phyloP scores from a whole-genome alignment of 1,140 invertebrate genomes.

The Brachionus angularis region DNA sequence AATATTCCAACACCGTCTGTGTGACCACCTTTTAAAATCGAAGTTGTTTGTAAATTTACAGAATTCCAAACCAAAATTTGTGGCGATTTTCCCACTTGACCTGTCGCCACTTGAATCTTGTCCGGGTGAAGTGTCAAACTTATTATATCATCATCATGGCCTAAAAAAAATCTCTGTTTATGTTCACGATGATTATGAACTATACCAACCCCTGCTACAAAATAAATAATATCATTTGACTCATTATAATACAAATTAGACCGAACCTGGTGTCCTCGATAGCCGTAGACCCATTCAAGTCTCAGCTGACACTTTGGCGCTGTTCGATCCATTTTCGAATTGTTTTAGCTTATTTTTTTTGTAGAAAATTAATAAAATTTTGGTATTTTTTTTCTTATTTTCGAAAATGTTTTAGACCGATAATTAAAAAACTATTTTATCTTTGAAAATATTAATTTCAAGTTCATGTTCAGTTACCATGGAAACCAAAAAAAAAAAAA shows the following conservation, averaged over 20 bases:
- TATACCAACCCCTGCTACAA: slow-evolving; percentile 58
- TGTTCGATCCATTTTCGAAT: slow-evolving; percentile 38
- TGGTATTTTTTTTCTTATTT: too few species aligned
- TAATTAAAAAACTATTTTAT: too few species aligned
- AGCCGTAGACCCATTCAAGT: slow-evolving; percentile 59
- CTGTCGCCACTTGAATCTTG: slow-evolving; percentile 54
- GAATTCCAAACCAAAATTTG: slow-evolving; percentile 58
- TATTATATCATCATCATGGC: slow-evolving; percentile 59
- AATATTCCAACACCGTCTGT: slow-evolving; percentile 53
- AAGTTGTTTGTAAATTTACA: slow-evolving; percentile 49
- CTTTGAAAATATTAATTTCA: too few species aligned
- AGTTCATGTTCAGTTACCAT: too few species aligned
- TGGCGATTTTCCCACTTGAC: slow-evolving; percentile 56
- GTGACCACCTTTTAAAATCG: slow-evolving; percentile 56
- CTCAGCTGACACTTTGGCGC: slow-evolving; percentile 39
- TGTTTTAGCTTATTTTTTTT: not conserved
- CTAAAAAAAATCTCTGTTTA: slow-evolving; percentile 56
- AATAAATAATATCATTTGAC: slow-evolving; percentile 56
- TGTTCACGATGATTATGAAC: slow-evolving; percentile 54
- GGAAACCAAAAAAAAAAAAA: too few species aligned
- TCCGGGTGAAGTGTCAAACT: slow-evolving; percentile 56
- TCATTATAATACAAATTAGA: slow-evolving; percentile 56
- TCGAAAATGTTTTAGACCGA: too few species aligned
- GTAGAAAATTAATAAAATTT: slow-evolving; percentile 4
- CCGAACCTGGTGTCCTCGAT: slow-evolving; percentile 57